Evolutionary conservation across 2,797 vertebrate genomes (phyloP).

Genomic region (Tolypeutes matacus): DNA sequence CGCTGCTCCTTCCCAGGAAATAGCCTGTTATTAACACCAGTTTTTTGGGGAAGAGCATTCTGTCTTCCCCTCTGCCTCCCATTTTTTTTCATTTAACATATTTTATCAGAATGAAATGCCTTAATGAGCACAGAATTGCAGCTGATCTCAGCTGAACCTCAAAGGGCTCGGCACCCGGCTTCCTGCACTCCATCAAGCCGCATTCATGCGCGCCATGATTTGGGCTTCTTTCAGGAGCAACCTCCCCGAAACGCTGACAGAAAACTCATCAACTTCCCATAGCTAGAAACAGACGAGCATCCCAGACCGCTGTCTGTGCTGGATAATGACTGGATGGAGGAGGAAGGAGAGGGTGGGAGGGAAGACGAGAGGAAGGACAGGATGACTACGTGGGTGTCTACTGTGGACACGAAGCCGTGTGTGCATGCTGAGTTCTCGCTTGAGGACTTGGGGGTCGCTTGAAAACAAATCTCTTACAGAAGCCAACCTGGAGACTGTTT

Average conservation of each 20-base stretch:
- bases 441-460: neutral
- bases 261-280: slow-evolving; percentile 84
- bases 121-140: slow-evolving; percentile 84
- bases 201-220: slow-evolving; percentile 78
- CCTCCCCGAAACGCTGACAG: slow-evolving; percentile 84
- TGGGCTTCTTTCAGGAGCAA: slow-evolving; percentile 83
- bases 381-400: too few species aligned
- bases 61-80: slow-evolving; percentile 51
- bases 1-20: slow-evolving; percentile 69
- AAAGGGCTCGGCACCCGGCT: slow-evolving; percentile 25
- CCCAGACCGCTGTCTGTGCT: neutral
- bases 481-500: neutral
- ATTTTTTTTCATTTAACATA: slow-evolving; percentile 82
- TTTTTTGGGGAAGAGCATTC: slow-evolving; percentile 77
- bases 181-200: slow-evolving; percentile 77
- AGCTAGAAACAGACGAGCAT: slow-evolving; percentile 74
- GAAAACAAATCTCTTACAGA: slow-evolving; percentile 46
- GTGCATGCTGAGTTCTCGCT: neutral
- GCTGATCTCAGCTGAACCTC: slow-evolving; percentile 82
- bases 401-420: too few species aligned
- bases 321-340: neutral
- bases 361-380: rapidly evolving
- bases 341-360: rapidly evolving
- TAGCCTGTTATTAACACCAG: slow-evolving; percentile 75
- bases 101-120: slow-evolving; percentile 86